phyloP scores from a whole-genome alignment of 1,140 invertebrate species.

The Varroa destructor region DNA sequence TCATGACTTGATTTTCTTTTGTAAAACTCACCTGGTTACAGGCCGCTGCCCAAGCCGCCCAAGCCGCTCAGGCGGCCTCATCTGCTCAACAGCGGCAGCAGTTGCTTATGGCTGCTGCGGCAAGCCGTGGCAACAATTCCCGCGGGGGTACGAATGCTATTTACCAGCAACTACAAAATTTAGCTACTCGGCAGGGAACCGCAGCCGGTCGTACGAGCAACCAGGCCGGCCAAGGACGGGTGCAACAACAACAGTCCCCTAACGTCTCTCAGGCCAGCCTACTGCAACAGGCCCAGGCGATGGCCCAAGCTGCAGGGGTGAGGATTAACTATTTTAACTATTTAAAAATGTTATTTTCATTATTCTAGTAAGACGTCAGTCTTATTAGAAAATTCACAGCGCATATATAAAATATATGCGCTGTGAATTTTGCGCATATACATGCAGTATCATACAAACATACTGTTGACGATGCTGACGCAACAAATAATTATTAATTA shows the following conservation, averaged over 20 bases:
- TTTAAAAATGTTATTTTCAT: too few relatives aligned
- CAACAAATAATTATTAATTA: too few relatives aligned
- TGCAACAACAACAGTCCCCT: neutral
- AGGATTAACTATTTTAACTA: too few relatives aligned
- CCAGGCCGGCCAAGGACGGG: too few relatives aligned
- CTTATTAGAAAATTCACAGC: too few relatives aligned
- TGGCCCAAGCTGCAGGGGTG: neutral
- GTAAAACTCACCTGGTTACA: neutral
- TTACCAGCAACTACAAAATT: slow-evolving; percentile 12
- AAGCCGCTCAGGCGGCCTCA: slow-evolving; percentile 4
- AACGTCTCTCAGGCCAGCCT: slow-evolving; percentile 1
- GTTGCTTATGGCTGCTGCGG: slow-evolving; percentile 10
- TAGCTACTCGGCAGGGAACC: neutral
- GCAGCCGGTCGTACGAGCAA: neutral
- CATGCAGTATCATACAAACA: too few relatives aligned
- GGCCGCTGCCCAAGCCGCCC: slow-evolving; percentile 14
- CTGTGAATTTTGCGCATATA: too few relatives aligned
- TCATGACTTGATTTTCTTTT: too few relatives aligned
- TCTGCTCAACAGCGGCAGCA: slow-evolving; percentile 20
- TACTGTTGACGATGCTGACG: too few relatives aligned
- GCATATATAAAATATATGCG: too few relatives aligned
- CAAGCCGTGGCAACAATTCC: neutral
- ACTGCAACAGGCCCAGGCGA: slow-evolving; percentile 9
- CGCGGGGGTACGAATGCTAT: slow-evolving; percentile 1
- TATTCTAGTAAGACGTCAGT: too few relatives aligned